A percentile compares a stretch with the other conserved stretches of the same genome.
Evolutionary conservation across 1,140 invertebrate species (phyloP).

Genomic region (Hylaeus volcanicus): DNA sequence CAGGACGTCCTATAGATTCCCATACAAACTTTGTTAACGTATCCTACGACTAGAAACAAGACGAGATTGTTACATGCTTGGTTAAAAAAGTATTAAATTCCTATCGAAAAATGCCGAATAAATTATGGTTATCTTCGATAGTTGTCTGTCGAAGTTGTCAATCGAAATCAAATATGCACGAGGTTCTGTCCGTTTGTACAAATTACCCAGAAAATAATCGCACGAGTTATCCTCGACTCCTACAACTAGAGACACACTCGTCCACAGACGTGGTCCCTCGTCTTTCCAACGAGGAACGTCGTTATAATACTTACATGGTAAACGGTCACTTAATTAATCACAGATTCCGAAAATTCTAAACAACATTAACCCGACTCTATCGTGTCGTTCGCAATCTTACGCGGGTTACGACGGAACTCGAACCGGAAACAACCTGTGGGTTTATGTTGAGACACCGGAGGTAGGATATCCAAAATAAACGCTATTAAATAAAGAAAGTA

Average conservation of each 20-base stretch:
- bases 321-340: conserved; percentile 27
- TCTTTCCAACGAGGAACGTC: not conserved
- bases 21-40: too few species aligned
- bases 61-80: too few species aligned
- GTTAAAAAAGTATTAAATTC: too few species aligned
- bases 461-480: not conserved
- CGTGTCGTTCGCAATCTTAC: not conserved
- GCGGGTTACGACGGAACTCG: not conserved
- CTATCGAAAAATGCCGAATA: too few species aligned
- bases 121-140: too few species aligned
- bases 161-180: not conserved
- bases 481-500: too few species aligned
- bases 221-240: not conserved
- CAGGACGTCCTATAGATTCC: too few species aligned
- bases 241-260: conserved; percentile 11
- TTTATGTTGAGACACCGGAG: too few species aligned
- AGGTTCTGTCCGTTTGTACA: not conserved
- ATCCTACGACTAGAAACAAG: too few species aligned
- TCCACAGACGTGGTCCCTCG: not conserved
- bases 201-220: not conserved
- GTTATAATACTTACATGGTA: conserved; percentile 20
- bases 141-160: too few species aligned
- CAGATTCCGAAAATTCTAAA: conserved; percentile 6
- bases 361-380: not conserved
- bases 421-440: not conserved